phyloP scores from a whole-genome alignment of 2,113 vertebrate genomes.

The Sitta europaea region DNA sequence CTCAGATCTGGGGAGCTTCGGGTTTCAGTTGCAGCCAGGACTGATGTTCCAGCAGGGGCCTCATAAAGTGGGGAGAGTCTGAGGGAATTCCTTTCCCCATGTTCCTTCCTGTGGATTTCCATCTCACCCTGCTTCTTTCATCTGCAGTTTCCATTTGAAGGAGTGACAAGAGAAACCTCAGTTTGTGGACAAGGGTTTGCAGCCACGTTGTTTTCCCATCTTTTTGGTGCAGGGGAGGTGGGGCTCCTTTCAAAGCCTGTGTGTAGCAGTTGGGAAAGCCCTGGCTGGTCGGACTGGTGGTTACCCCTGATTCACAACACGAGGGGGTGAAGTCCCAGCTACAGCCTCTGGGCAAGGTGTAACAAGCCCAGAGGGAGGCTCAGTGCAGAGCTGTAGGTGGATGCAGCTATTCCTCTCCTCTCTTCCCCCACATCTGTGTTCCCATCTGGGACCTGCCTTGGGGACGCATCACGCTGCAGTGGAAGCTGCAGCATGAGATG shows the following conservation, averaged over 20 bases:
- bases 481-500: not conserved
- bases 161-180: not conserved
- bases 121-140: not conserved
- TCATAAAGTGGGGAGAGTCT: not conserved
- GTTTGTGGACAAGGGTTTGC: not conserved
- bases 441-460: not conserved
- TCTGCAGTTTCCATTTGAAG: not conserved
- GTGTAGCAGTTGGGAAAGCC: not conserved
- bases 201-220: rapidly evolving
- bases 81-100: not conserved
- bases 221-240: not conserved
- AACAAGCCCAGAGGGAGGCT: not conserved
- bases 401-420: not conserved
- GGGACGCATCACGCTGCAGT: not conserved
- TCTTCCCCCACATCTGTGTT: not conserved
- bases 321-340: not conserved
- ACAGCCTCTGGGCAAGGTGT: not conserved
- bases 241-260: not conserved
- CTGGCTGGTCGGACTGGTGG: not conserved
- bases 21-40: not conserved
- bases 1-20: not conserved
- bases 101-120: not conserved
- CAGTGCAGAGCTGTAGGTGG: not conserved
- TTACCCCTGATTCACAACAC: not conserved
- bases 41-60: not conserved